Conservation (phyloP, 2,797 vertebrate species). For the Gallirallus australis region DNA sequence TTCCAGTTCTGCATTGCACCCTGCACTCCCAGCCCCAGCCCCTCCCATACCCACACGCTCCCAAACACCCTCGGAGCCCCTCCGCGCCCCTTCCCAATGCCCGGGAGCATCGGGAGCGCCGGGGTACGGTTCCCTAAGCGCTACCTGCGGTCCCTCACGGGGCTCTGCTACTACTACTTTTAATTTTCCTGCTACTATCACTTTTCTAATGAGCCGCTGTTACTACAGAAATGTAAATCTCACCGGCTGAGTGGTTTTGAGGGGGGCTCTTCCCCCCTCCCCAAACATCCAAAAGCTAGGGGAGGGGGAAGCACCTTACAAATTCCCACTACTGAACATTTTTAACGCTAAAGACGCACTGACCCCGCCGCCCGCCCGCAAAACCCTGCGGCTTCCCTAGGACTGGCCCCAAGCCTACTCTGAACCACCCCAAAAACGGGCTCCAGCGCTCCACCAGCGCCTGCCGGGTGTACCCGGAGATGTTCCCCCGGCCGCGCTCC, state of each 20-base stretch:
- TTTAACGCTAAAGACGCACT: neutral
- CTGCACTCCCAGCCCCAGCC: neutral
- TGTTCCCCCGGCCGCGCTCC: neutral
- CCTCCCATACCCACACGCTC: neutral
- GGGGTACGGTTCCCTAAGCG: neutral
- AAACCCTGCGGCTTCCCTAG: neutral
- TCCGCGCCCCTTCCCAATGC: neutral
- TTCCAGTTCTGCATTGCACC: conserved; percentile 46
- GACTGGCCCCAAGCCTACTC: neutral
- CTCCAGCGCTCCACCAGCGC: neutral
- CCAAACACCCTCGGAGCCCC: neutral
- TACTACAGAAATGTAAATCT: neutral
- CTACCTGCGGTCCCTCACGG: neutral
- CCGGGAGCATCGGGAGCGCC: too few species aligned
- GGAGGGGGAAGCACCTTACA: neutral
- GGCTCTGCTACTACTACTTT: neutral
- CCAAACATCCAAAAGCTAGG: neutral
- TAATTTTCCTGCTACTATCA: neutral
- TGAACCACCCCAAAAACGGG: neutral
- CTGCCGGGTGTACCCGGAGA: neutral
- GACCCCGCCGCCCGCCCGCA: neutral
- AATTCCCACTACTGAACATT: neutral
- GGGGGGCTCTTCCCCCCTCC: too few species aligned
- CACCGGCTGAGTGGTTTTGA: neutral
- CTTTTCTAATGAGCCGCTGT: neutral